Percentiles rank a stretch among this genome's conserved stretches.
Conservation (phyloP, 2,113 vertebrate genomes). For the Hystrix brachyura region DNA sequence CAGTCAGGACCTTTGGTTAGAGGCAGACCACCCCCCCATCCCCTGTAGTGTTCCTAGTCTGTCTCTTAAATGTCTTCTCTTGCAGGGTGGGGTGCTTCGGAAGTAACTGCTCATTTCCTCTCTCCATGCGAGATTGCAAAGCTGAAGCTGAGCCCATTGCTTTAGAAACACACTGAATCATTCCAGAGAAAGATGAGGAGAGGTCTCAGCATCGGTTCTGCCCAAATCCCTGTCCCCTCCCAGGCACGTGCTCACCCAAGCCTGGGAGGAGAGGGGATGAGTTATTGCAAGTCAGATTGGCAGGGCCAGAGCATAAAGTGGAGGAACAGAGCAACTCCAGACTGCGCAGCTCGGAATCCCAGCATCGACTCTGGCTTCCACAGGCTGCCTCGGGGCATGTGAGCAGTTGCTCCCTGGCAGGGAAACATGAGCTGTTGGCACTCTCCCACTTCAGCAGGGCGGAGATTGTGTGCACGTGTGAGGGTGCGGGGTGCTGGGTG, state of each 20-base stretch:
- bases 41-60: background rate
- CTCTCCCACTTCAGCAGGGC: background rate
- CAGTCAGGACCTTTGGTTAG: conserved; percentile 18
- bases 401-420: conserved; percentile 50
- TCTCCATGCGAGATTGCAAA: conserved; percentile 21
- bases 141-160: conserved; percentile 39
- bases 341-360: background rate
- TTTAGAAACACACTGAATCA: conserved; percentile 43
- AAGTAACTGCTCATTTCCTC: conserved; percentile 39
- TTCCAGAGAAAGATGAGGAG: background rate
- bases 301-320: background rate
- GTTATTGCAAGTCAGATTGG: background rate
- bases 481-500: background rate
- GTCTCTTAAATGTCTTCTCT: conserved; percentile 13
- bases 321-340: background rate
- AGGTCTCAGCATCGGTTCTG: background rate
- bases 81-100: background rate
- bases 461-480: background rate
- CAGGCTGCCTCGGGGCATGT: background rate
- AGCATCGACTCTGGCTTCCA: background rate
- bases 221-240: background rate
- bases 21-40: background rate
- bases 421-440: conserved; percentile 18
- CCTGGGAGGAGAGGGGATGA: background rate
- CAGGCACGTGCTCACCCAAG: background rate